phyloP scores from a whole-genome alignment of 2,113 vertebrate species.

The Narcine bancroftii region DNA sequence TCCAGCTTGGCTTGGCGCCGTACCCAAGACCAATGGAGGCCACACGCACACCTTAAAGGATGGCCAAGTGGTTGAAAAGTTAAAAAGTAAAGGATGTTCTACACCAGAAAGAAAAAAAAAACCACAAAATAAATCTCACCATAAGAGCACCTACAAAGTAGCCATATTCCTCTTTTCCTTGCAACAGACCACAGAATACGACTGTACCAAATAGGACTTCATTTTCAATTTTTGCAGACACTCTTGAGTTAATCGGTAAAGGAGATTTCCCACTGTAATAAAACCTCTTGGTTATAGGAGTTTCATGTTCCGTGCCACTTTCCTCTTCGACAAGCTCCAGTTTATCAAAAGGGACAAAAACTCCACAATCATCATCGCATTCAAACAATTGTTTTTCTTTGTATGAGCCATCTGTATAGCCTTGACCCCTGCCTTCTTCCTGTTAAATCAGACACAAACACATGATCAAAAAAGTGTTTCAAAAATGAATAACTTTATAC shows the following conservation, averaged over 20 bases:
- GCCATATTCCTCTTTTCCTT: conserved; percentile 86
- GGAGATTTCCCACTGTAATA: conserved; percentile 72
- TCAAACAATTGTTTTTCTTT: conserved; percentile 92
- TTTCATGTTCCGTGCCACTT: conserved; percentile 68
- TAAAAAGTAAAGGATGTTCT: background rate
- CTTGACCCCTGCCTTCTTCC: conserved; percentile 93
- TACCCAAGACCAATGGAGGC: background rate
- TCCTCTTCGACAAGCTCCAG: conserved; percentile 82
- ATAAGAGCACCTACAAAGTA: conserved; percentile 97
- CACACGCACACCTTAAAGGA: background rate
- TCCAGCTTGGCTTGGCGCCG: too few relatives aligned
- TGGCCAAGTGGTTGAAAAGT: background rate
- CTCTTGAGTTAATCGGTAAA: conserved; percentile 89
- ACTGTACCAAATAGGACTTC: conserved; percentile 86
- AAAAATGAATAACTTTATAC: background rate
- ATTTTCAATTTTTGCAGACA: conserved; percentile 84
- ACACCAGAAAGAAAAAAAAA: conserved; percentile 43
- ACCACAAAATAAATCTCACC: too few relatives aligned
- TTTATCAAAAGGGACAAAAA: conserved; percentile 94
- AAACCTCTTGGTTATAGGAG: conserved; percentile 58
- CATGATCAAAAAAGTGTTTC: background rate
- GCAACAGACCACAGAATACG: conserved; percentile 92
- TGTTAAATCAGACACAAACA: conserved; percentile 42
- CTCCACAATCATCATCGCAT: conserved; percentile 92
- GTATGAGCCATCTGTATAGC: conserved; percentile 92